A percentile compares a stretch with the other conserved stretches of the same genome.
phyloP scores from a whole-genome alignment of 2,797 vertebrate genomes.

The Thaleichthys pacificus region DNA sequence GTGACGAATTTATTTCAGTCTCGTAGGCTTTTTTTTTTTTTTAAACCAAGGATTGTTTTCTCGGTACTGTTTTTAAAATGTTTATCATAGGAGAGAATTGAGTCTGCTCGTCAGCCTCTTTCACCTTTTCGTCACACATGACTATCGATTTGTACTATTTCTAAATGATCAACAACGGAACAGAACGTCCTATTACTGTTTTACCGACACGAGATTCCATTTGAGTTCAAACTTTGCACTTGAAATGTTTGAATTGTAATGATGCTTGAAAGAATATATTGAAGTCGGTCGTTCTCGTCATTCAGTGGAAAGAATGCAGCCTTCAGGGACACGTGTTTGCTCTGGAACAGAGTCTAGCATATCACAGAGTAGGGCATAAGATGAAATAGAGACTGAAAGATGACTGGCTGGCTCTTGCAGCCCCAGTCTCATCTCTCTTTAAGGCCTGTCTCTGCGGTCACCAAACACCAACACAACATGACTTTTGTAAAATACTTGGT shows the following conservation, averaged over 20 bases:
- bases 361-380: neutral
- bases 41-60: too few relatives aligned
- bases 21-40: too few relatives aligned
- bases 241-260: neutral
- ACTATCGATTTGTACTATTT: too few relatives aligned
- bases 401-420: slow-evolving; percentile 3
- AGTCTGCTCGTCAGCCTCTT: too few relatives aligned
- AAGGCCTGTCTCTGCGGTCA: slow-evolving; percentile 31
- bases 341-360: neutral
- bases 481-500: neutral
- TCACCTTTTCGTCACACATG: too few relatives aligned
- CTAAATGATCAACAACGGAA: too few relatives aligned
- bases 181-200: neutral
- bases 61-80: too few relatives aligned
- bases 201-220: too few relatives aligned
- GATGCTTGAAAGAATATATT: too few relatives aligned
- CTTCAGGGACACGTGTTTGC: slow-evolving; percentile 1
- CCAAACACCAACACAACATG: neutral
- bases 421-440: slow-evolving; percentile 18
- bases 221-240: neutral
- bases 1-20: too few relatives aligned
- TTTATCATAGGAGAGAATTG: too few relatives aligned
- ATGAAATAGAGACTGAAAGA: slow-evolving; percentile 35
- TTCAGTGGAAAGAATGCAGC: neutral
- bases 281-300: too few relatives aligned